Evolutionary conservation across 1,140 invertebrate genomes (phyloP).

Genomic region (Phenacoccus solenopsis): DNA sequence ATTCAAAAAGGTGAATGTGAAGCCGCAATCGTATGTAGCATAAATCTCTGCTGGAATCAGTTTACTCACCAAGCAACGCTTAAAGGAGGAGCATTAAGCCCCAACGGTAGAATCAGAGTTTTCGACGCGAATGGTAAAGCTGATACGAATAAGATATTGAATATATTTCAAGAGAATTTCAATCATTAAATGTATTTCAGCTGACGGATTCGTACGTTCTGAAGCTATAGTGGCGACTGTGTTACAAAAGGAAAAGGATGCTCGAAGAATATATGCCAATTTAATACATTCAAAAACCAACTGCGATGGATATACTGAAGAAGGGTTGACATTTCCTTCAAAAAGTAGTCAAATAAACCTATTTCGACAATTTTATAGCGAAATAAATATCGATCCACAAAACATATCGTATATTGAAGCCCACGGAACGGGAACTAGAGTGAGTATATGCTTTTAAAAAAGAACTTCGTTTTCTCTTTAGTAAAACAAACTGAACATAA

Average conservation of each 20-base stretch:
- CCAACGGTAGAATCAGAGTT: background rate
- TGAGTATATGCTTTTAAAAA: constrained; percentile 14
- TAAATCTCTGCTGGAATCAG: background rate
- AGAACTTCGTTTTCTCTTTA: background rate
- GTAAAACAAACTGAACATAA: too few relatives aligned
- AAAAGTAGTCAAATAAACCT: constrained; percentile 1
- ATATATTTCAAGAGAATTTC: too few relatives aligned
- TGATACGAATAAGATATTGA: too few relatives aligned
- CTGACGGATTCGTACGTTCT: constrained; percentile 48
- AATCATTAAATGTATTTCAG: too few relatives aligned
- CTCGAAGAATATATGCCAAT: constrained; percentile 44
- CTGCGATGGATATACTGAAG: constrained; percentile 46
- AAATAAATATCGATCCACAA: constrained; percentile 41
- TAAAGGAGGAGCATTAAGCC: background rate
- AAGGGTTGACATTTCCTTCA: constrained; percentile 18
- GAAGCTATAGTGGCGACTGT: constrained; percentile 46
- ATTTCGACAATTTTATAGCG: constrained; percentile 15
- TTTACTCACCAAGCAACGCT: too few relatives aligned
- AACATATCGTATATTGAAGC: constrained; percentile 30
- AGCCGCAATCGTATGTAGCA: background rate
- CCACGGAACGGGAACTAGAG: constrained; percentile 34
- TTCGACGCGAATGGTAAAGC: background rate
- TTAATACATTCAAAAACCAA: constrained; percentile 42
- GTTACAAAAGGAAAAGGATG: constrained; percentile 40
- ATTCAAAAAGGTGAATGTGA: background rate